Evolutionary conservation across 2,888 invertebrate genomes (phyloP), one percentile per base, ranked within the genome.

Genomic region (Clistopyga incitator): DNA sequence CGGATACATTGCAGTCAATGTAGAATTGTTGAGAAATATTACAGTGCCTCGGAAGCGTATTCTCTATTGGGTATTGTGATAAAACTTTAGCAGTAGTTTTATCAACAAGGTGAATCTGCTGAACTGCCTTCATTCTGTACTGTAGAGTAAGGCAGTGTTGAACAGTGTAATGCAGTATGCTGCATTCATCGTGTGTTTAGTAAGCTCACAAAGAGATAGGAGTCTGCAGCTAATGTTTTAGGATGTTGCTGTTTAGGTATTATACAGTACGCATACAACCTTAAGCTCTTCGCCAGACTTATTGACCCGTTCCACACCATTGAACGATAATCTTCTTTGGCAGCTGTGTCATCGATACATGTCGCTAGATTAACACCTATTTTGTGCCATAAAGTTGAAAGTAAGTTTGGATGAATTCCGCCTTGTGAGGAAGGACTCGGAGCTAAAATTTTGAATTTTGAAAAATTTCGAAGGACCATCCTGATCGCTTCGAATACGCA

Each of bases 291-390:
- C 38, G n/a, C 50, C 42, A 71, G 76, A 78, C 76, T 83, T 83
- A 83, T 83, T 79, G 72, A 67, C 50, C 20, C 74, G 65, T 79
- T 79, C 76, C 83, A 47, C 76, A 59, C 56, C 83, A 83, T 83
- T 83, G 65, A 72, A 76, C 76, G 79, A 64, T 75, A 25, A 70
- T 75, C 68, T 61, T 25, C 29, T 52, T 18, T 42, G 65, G 65
- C 82, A 78, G 61, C 67, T 81, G 68, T 68, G 72, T 68, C 68
- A 67, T 61, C 3, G 18, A 3, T 64, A 23, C 54, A 64, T 64
- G 15, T 47, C 76, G 56, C 47, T 59, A 64, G 76, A 77, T 72
- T 77, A 29, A 45, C 65, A 59, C 45, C 45, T 25, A 61, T 47
- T 64, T 52, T 47, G 72, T 72, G 4, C 45, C 47, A 38, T 50